Conservation (phyloP, 1,140 invertebrate species). For the Aplysia californica region DNA sequence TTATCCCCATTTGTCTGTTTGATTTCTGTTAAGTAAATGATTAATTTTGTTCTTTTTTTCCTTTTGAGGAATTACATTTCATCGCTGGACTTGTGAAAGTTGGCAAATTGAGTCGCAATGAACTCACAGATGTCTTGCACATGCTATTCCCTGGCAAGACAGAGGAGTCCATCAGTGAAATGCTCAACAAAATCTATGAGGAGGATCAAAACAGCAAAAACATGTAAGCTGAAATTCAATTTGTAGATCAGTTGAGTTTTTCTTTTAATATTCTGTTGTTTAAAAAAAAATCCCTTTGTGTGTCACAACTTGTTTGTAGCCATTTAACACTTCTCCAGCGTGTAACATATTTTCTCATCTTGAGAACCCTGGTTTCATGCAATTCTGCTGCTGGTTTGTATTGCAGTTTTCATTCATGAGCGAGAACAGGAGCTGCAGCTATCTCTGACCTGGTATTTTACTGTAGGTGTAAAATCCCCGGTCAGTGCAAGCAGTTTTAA, state of each 20-base stretch:
- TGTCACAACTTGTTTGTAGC: neutral
- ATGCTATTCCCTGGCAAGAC: slow-evolving; percentile 53
- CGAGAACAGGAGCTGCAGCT: too few relatives aligned
- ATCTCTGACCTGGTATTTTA: too few relatives aligned
- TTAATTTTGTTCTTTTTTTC: too few relatives aligned
- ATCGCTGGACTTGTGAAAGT: slow-evolving; percentile 51
- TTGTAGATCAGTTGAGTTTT: neutral
- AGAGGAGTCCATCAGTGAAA: slow-evolving; percentile 38
- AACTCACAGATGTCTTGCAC: slow-evolving; percentile 47
- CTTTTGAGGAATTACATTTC: slow-evolving; percentile 59
- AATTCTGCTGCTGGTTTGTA: too few relatives aligned
- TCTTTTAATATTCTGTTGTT: too few relatives aligned
- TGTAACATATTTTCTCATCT: neutral
- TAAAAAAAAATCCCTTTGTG: too few relatives aligned
- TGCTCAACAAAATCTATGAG: slow-evolving; percentile 40
- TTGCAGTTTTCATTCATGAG: too few relatives aligned
- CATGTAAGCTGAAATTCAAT: neutral
- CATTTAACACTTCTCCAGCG: neutral
- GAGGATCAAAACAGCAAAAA: slow-evolving; percentile 12
- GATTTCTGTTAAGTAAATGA: too few relatives aligned
- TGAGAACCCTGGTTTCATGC: neutral
- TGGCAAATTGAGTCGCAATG: slow-evolving; percentile 44
- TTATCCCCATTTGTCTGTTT: too few relatives aligned
- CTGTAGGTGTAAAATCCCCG: too few relatives aligned
- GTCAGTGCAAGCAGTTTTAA: too few relatives aligned